Percentiles rank a stretch among this genome's conserved stretches.
phyloP scores from a whole-genome alignment of 2,888 invertebrate genomes.

The Trachelus stipa region DNA sequence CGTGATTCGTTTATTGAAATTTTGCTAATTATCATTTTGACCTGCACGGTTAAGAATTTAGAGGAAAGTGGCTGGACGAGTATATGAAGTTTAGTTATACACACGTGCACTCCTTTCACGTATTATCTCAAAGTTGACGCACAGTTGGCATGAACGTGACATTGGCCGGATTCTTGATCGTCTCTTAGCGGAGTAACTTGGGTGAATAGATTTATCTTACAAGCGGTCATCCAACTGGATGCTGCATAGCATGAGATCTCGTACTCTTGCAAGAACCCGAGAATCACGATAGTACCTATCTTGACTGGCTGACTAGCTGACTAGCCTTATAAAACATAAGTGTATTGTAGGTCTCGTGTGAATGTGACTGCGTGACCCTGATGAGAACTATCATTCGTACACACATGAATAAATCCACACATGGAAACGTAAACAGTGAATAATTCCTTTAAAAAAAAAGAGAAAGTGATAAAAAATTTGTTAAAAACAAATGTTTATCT shows the following conservation, averaged over 20 bases:
- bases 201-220: conserved; percentile 38
- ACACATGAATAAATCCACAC: background rate
- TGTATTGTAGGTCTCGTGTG: conserved; percentile 1
- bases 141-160: conserved; percentile 49
- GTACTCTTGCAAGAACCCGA: conserved; percentile 46
- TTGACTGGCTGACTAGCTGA: conserved; percentile 37
- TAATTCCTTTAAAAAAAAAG: background rate
- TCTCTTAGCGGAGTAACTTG: conserved; percentile 20
- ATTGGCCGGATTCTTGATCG: conserved; percentile 54
- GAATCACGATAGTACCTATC: conserved; percentile 36
- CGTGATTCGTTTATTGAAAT: background rate
- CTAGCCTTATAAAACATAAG: conserved; percentile 21
- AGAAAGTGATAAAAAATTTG: background rate
- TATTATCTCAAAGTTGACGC: conserved; percentile 43
- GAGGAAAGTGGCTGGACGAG: background rate
- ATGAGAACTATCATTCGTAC: background rate
- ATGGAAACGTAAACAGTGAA: background rate
- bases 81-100: conserved; percentile 1
- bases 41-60: background rate
- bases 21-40: background rate
- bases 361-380: background rate
- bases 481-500: background rate
- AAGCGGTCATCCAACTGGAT: conserved; percentile 58
- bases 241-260: conserved; percentile 21
- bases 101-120: conserved; percentile 29